Conservation (phyloP, 2,888 invertebrate genomes). For the Drosophila nr. perissopoda region DNA sequence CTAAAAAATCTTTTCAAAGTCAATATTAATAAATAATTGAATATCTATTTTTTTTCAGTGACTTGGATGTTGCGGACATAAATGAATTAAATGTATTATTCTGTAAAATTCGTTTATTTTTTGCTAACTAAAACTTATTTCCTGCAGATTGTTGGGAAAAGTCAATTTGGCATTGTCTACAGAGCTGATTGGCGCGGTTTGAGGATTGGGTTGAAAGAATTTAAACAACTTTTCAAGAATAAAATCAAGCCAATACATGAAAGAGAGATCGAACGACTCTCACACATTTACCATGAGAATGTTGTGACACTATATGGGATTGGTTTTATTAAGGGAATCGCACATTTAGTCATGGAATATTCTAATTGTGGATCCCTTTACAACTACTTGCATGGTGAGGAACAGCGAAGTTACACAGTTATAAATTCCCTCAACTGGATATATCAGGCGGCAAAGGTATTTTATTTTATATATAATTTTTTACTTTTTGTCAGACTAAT, state of each 20-base stretch:
- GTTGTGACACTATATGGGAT: background rate
- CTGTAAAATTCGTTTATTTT: no score
- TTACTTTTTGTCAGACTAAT: background rate
- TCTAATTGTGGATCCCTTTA: conserved; percentile 10
- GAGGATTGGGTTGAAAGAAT: background rate
- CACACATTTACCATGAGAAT: background rate
- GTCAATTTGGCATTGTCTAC: no score
- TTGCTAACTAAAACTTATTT: no score
- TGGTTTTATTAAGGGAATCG: background rate
- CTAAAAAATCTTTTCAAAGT: no score
- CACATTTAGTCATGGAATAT: conserved; percentile 5
- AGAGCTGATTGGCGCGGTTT: no score
- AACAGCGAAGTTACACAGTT: background rate
- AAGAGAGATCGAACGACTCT: accelerated
- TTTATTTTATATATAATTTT: background rate
- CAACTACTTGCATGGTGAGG: conserved; percentile 9
- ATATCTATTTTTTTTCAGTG: no score
- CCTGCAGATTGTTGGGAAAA: no score
- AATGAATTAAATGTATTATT: no score
- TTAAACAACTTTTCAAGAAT: no score
- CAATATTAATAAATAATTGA: no score
- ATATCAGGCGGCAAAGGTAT: conserved; percentile 8
- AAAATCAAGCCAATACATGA: no score
- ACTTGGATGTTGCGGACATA: no score
- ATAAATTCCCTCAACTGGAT: background rate